phyloP scores from a whole-genome alignment of 2,113 vertebrate species.

The Myrmecophaga tridactyla region DNA sequence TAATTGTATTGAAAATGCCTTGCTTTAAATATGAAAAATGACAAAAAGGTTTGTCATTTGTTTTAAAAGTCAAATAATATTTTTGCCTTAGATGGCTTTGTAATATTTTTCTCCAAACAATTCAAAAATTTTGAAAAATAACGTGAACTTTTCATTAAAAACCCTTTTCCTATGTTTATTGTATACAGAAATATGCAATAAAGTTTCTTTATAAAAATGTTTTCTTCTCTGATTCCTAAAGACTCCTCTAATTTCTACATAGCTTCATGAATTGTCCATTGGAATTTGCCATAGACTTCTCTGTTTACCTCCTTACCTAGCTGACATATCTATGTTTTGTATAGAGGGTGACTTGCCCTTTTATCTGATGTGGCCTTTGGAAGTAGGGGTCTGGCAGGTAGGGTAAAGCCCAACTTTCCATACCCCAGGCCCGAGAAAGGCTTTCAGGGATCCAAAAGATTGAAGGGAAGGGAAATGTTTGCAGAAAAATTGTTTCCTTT shows the following conservation, averaged over 20 bases:
- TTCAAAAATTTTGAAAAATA: slow-evolving; percentile 80
- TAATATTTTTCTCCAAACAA: slow-evolving; percentile 78
- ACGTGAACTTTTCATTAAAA: slow-evolving; percentile 78
- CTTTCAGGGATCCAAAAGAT: not conserved
- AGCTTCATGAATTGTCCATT: not conserved
- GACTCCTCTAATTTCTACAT: not conserved
- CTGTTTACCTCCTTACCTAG: slow-evolving; percentile 27
- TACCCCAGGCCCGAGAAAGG: slow-evolving; percentile 15
- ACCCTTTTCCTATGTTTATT: slow-evolving; percentile 83
- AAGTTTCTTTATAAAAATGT: slow-evolving; percentile 81
- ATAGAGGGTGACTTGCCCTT: not conserved
- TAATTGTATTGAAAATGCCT: slow-evolving; percentile 75
- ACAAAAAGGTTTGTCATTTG: slow-evolving; percentile 32
- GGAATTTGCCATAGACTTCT: not conserved
- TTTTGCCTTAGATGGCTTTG: slow-evolving; percentile 81
- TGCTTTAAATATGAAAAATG: slow-evolving; percentile 67
- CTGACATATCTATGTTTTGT: slow-evolving; percentile 12
- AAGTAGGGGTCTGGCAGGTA: not conserved
- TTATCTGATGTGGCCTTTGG: slow-evolving; percentile 44
- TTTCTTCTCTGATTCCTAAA: slow-evolving; percentile 49
- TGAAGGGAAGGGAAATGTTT: slow-evolving; percentile 39
- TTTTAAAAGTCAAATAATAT: slow-evolving; percentile 70
- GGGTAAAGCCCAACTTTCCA: not conserved
- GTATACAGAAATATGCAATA: slow-evolving; percentile 82
- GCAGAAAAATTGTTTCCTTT: no score